phyloP scores from a whole-genome alignment of 2,797 vertebrate species.

The Naso thynnoides region DNA sequence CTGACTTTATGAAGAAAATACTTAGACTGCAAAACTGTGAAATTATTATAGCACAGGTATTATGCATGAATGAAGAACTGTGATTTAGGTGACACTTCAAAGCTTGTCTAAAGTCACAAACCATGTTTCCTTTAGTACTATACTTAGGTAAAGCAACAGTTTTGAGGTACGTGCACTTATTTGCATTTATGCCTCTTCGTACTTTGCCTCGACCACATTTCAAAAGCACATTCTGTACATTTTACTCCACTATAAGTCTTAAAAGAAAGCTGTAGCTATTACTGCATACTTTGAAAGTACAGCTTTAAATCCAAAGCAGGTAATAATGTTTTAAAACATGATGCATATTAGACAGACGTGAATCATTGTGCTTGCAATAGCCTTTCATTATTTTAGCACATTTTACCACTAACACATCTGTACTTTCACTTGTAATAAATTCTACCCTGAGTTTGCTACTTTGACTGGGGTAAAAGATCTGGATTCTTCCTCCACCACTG shows the following conservation, averaged over 20 bases:
- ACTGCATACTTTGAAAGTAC: background rate
- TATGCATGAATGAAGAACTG: background rate
- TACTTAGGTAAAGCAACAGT: background rate
- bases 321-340: background rate
- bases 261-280: background rate
- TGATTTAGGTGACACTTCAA: background rate
- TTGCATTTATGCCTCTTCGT: background rate
- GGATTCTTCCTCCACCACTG: background rate
- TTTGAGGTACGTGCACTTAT: background rate
- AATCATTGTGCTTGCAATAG: background rate
- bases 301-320: background rate
- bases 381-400: background rate
- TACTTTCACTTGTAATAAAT: no score
- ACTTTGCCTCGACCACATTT: background rate
- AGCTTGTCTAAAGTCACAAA: background rate
- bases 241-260: background rate
- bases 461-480: background rate
- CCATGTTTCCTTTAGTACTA: background rate
- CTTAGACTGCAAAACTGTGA: constrained; percentile 22
- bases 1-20: constrained; percentile 13
- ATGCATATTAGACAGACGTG: no score
- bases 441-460: no score
- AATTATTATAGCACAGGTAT: constrained; percentile 27
- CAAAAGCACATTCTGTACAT: background rate
- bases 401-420: background rate